Percentiles rank a stretch among this genome's conserved stretches.
Evolutionary conservation across 2,888 invertebrate genomes (phyloP).

Genomic region (Cephus rjabovi): DNA sequence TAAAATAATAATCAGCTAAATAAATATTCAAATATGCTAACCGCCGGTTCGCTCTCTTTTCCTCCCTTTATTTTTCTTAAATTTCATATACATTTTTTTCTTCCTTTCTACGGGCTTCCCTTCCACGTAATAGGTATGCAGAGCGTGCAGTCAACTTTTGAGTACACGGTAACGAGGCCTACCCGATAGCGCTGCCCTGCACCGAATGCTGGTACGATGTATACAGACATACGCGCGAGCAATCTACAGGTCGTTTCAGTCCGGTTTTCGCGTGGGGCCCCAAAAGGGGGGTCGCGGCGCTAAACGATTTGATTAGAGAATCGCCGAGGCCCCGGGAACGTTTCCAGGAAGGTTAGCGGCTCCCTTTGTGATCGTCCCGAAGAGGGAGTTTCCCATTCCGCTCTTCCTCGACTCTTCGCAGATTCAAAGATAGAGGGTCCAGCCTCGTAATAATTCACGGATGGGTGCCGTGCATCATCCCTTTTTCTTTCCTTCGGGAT

Average conservation of each 20-base stretch:
- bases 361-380: constrained; percentile 19
- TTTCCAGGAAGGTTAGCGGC: constrained; percentile 17
- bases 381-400: constrained; percentile 23
- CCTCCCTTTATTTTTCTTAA: background rate
- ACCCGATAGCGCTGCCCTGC: constrained; percentile 10
- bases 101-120: background rate
- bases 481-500: constrained; percentile 13
- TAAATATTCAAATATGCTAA: constrained; percentile 26
- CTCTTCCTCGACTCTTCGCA: constrained; percentile 35
- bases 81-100: background rate
- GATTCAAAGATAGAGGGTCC: constrained; percentile 46
- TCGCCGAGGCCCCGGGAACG: constrained; percentile 17
- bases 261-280: constrained; percentile 1
- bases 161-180: constrained; percentile 20
- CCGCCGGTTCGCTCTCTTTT: constrained; percentile 11
- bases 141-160: constrained; percentile 10
- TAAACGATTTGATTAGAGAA: constrained; percentile 26
- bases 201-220: background rate
- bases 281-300: constrained; percentile 15
- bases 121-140: constrained; percentile 20
- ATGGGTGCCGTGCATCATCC: constrained; percentile 46
- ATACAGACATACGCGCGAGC: background rate
- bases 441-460: constrained; percentile 49
- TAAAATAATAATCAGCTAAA: constrained; percentile 24
- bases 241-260: background rate